Base-by-base conservation (phyloP, 2,797 vertebrate species). In the Lithobates sylvaticus region DNA sequence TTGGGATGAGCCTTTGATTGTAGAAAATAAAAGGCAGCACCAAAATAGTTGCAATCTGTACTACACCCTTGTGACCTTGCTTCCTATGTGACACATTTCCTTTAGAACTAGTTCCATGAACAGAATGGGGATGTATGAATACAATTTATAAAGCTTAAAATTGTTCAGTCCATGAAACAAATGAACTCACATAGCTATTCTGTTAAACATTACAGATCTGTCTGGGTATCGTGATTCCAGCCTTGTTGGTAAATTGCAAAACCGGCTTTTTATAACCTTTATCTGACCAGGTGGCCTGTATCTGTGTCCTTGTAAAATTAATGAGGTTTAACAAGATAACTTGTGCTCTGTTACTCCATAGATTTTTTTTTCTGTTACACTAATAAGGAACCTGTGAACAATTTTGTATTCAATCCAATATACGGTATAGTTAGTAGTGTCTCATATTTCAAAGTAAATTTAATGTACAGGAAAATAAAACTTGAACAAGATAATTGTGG, bases 181-280 rank as follows among this genome's bases (percentile, higher is more conserved):
- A 79, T 32, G 12, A 58, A 10, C 23, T 26, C 61, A 47, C 44
- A 13, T 42, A n/a, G 27, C 42, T n/a, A 9, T 67, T 75, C 72
- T 75, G 81, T 83, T 83, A 83, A 83, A 76, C 81, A 83, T 83
- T 83, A 83, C 72, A 76, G 16, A 83, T 83, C 81, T 65, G 36
- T 75, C 61, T 44, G 21, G 18, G 29, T 76, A 67, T 68, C 58
- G 8, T 29, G 39, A 67, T 50, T 68, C 47, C 64, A 83, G 34
- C 72, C 81, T 75, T 67, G 72, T 23, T 29, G 15, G 58, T 47
- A 65, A 67, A 83, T 83, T 83, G 58, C 61, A 68, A 65, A 75
- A 47, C 23, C 5, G 26, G 23, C 29, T 72, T 81, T 81, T 50
- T 36, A 16, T 61, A 72, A 39, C 69, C 21, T n/a, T 71, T 36